Conservation (phyloP, 1,140 invertebrate genomes). For the Olivierus martensii region DNA sequence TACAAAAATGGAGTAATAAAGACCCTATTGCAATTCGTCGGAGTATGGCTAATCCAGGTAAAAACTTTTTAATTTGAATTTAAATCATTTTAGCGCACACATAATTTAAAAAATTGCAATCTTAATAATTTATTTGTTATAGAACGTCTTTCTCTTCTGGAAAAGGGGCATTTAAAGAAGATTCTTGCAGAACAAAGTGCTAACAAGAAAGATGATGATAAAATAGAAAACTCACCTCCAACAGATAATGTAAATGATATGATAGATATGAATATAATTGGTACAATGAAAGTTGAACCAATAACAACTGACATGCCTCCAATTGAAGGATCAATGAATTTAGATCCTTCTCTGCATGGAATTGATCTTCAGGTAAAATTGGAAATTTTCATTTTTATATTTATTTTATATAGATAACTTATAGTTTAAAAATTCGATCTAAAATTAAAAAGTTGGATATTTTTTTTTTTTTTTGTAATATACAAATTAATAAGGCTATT, state of each 20-base stretch:
- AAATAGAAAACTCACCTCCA: conserved; percentile 3
- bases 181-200: conserved; percentile 2
- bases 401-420: too few relatives aligned
- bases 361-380: conserved; percentile 16
- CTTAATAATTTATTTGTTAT: neutral
- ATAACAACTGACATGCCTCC: conserved; percentile 3
- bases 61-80: too few relatives aligned
- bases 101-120: conserved; percentile 25
- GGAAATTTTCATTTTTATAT: too few relatives aligned
- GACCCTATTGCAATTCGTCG: conserved; percentile 56
- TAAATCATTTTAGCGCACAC: conserved; percentile 64
- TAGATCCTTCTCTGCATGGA: conserved; percentile 17
- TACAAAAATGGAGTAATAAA: conserved; percentile 89
- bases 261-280: conserved; percentile 6
- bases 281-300: neutral
- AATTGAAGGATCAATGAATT: neutral
- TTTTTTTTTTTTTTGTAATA: too few relatives aligned
- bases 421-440: too few relatives aligned
- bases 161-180: conserved; percentile 9
- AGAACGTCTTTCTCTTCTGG: conserved; percentile 11
- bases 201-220: neutral
- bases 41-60: conserved; percentile 33
- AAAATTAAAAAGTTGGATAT: too few relatives aligned
- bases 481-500: too few relatives aligned
- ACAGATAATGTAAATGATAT: conserved; percentile 3